Evolutionary conservation across 2,888 invertebrate species (phyloP).

Genomic region (Nomada fucata): DNA sequence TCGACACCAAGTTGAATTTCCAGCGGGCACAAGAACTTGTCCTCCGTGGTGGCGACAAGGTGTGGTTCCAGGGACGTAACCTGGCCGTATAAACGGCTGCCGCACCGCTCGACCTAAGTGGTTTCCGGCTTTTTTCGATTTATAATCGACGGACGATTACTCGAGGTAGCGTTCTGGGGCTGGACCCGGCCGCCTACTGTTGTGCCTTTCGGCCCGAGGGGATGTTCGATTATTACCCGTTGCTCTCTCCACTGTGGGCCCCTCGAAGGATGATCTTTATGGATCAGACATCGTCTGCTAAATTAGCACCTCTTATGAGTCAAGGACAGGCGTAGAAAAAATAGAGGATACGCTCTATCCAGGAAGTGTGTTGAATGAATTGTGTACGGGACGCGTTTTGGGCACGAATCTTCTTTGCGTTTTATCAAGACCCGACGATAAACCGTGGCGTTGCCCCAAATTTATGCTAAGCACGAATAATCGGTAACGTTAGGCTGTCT

Average conservation of each 20-base stretch:
- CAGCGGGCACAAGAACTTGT: constrained; percentile 43
- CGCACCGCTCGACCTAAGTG: constrained; percentile 60
- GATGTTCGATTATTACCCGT: constrained; percentile 72
- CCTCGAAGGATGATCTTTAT: constrained; percentile 62
- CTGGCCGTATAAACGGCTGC: constrained; percentile 50
- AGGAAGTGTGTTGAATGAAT: constrained; percentile 39
- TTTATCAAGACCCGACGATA: not conserved
- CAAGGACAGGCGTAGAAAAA: constrained; percentile 60
- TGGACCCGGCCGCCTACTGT: constrained; percentile 72
- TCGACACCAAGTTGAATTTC: constrained; percentile 66
- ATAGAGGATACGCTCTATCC: constrained; percentile 27
- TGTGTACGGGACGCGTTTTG: not conserved
- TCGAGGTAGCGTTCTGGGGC: constrained; percentile 71
- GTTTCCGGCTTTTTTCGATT: constrained; percentile 75
- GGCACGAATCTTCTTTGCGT: not conserved
- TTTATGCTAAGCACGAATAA: not conserved
- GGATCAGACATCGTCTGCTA: constrained; percentile 68
- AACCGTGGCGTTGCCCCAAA: not conserved
- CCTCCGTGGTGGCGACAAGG: constrained; percentile 66
- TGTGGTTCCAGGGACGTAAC: constrained; percentile 66
- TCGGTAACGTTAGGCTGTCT: no score
- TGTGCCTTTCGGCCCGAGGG: constrained; percentile 68
- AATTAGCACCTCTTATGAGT: constrained; percentile 70
- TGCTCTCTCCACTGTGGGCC: constrained; percentile 56
- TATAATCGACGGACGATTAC: constrained; percentile 71